Percentiles rank a stretch among this genome's conserved stretches.
phyloP scores from a whole-genome alignment of 2,113 vertebrate species.

The Phodopus roborovskii region DNA sequence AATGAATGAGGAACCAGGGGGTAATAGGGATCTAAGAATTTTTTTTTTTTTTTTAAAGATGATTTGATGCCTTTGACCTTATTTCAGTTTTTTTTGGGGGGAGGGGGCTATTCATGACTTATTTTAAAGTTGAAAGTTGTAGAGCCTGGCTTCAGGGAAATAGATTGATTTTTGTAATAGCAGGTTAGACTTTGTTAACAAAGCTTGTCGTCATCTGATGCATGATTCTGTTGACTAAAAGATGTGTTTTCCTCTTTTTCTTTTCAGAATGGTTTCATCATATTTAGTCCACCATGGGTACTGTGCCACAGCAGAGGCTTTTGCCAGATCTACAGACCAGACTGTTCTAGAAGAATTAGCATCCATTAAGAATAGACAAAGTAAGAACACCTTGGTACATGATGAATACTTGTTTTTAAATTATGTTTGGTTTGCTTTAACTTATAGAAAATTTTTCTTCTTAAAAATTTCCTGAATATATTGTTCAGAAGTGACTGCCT shows the following conservation, averaged over 20 bases:
- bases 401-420: slow-evolving; percentile 57
- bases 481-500: slow-evolving; percentile 30
- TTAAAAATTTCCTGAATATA: not conserved
- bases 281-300: slow-evolving; percentile 99
- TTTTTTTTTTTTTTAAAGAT: not conserved
- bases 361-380: slow-evolving; percentile 99
- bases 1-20: not conserved
- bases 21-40: not conserved
- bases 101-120: not conserved
- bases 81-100: slow-evolving; percentile 23
- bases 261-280: slow-evolving; percentile 97
- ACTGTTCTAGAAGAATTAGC: slow-evolving; percentile 98
- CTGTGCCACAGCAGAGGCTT: slow-evolving; percentile 98
- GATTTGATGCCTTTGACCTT: not conserved
- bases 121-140: slow-evolving; percentile 25
- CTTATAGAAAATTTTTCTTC: slow-evolving; percentile 21
- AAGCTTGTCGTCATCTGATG: slow-evolving; percentile 23
- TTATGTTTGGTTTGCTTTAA: slow-evolving; percentile 1
- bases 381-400: slow-evolving; percentile 87
- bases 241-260: slow-evolving; percentile 74
- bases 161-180: slow-evolving; percentile 3
- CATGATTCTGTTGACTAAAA: slow-evolving; percentile 69
- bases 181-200: not conserved
- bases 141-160: slow-evolving; percentile 15
- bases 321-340: slow-evolving; percentile 99